Evolutionary conservation across 1,140 invertebrate species (phyloP).

Genomic region (Caenorhabditis remanei): DNA sequence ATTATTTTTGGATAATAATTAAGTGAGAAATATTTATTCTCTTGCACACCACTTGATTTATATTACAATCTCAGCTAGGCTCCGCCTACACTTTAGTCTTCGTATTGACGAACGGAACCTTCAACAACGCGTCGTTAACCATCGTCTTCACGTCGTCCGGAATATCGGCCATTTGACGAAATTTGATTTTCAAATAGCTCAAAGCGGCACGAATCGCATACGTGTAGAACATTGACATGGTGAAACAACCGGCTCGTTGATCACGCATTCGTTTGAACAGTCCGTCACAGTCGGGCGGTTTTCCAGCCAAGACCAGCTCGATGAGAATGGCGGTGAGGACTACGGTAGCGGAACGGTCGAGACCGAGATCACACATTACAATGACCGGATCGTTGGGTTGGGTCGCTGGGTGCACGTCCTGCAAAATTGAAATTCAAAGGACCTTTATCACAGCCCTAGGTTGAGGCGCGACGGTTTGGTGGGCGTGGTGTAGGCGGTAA

Average conservation of each 20-base stretch:
- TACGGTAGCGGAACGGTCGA: slow-evolving; percentile 30
- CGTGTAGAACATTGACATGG: slow-evolving; percentile 23
- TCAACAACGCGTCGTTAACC: background rate
- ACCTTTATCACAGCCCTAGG: too few species aligned
- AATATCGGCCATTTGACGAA: background rate
- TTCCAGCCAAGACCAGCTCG: slow-evolving; percentile 5
- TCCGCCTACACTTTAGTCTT: too few species aligned
- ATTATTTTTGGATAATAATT: too few species aligned
- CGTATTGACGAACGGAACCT: background rate
- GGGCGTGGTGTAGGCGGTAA: too few species aligned
- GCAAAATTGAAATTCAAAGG: background rate
- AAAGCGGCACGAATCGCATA: slow-evolving; percentile 8
- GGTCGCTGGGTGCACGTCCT: background rate
- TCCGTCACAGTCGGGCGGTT: background rate
- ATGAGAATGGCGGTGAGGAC: slow-evolving; percentile 44
- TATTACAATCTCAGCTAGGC: too few species aligned
- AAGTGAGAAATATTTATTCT: too few species aligned
- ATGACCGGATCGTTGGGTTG: background rate
- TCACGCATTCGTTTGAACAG: background rate
- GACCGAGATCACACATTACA: slow-evolving; percentile 6
- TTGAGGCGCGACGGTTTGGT: too few species aligned
- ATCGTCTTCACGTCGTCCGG: background rate
- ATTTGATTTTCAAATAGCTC: background rate
- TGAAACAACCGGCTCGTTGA: slow-evolving; percentile 4
- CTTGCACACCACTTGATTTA: too few species aligned